Evolutionary conservation across 2,797 vertebrate species (phyloP).

Genomic region (Oreochromis mossambicus): DNA sequence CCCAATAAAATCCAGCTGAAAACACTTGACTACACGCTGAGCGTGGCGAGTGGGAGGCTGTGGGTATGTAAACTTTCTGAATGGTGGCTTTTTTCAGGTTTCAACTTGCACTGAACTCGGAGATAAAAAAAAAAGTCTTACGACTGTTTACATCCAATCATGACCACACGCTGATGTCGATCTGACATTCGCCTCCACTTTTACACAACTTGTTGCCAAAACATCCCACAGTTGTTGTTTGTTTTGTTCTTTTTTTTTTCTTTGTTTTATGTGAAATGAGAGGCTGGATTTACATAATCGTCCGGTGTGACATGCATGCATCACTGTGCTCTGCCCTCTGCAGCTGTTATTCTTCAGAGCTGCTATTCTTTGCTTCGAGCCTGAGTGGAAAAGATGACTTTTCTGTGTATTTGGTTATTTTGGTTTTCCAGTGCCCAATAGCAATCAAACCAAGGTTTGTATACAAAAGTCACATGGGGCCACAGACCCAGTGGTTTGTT

Average conservation of each 20-base stretch:
- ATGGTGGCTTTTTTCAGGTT: neutral
- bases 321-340: neutral
- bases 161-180: neutral
- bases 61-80: neutral
- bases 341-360: neutral
- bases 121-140: neutral
- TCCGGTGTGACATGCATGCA: neutral
- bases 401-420: neutral
- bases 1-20: conserved; percentile 8
- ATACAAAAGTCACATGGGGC: conserved; percentile 3
- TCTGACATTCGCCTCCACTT: neutral
- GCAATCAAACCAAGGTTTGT: neutral
- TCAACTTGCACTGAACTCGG: neutral
- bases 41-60: neutral
- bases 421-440: neutral
- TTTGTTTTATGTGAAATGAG: neutral
- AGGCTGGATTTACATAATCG: neutral
- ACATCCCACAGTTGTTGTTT: neutral
- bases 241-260: neutral
- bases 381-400: conserved; percentile 2
- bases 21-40: conserved; percentile 8
- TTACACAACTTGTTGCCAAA: neutral
- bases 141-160: neutral
- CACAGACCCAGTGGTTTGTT: neutral
- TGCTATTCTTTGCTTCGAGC: neutral